Evolutionary conservation across 1,140 invertebrate species (phyloP).

Genomic region (Drosophila lacteicornis): DNA sequence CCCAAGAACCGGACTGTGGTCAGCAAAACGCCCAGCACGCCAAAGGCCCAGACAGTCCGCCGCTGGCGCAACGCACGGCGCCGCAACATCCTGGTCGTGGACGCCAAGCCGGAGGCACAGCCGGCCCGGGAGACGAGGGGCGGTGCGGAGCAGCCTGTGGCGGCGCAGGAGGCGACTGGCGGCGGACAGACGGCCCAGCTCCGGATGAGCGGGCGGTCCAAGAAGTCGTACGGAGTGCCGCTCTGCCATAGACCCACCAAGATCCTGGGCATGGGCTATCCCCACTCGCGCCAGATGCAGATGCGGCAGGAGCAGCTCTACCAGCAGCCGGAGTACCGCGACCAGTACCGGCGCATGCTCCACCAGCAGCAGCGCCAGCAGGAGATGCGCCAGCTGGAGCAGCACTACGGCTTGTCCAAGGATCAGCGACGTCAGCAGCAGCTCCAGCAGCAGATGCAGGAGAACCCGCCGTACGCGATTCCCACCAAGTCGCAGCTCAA

Average conservation of each 20-base stretch:
- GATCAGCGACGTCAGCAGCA: background rate
- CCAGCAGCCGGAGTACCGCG: constrained; percentile 17
- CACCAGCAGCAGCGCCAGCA: constrained; percentile 13
- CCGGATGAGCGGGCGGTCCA: background rate
- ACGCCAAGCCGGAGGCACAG: constrained; percentile 1
- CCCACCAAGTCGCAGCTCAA: constrained; percentile 21
- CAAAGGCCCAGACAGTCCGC: too few relatives aligned
- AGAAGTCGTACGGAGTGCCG: constrained; percentile 29
- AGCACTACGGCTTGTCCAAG: constrained; percentile 2
- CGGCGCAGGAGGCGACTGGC: too few relatives aligned
- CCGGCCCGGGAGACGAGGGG: background rate
- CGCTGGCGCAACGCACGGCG: background rate
- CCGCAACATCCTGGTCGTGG: constrained; percentile 17
- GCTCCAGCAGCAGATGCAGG: background rate
- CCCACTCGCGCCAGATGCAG: constrained; percentile 9
- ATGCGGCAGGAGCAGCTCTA: constrained; percentile 37
- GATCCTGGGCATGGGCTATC: constrained; percentile 21
- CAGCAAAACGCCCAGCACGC: background rate
- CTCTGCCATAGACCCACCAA: constrained; percentile 39
- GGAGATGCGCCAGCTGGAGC: constrained; percentile 12
- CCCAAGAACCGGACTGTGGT: too few relatives aligned
- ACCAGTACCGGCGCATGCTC: constrained; percentile 30
- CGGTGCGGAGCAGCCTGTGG: background rate
- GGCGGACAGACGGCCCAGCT: background rate
- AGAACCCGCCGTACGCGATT: constrained; percentile 14